A percentile compares a stretch with the other conserved stretches of the same genome.
Evolutionary conservation across 2,113 vertebrate genomes (phyloP).

Genomic region (Empidonax traillii): DNA sequence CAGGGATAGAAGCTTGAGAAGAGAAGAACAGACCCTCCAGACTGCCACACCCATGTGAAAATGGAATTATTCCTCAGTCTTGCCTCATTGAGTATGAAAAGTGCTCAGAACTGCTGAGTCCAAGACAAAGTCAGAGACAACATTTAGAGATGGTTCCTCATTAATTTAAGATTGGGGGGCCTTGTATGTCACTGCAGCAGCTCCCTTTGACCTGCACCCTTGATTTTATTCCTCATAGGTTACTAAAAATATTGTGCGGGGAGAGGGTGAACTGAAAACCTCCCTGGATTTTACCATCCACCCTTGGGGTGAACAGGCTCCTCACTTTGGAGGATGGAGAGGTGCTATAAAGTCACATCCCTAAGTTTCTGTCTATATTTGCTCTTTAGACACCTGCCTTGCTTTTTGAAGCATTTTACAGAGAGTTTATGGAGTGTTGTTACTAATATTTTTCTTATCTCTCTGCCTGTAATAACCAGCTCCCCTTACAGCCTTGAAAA

Average conservation of each 20-base stretch:
- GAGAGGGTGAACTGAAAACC: neutral
- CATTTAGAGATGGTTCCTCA: neutral
- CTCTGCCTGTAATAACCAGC: neutral
- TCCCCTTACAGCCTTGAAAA: neutral
- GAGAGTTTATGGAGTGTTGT: neutral
- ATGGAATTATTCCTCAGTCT: neutral
- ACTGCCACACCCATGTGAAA: neutral
- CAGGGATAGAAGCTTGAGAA: neutral
- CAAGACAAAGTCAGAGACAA: neutral
- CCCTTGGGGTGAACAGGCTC: neutral
- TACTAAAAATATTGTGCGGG: fast-evolving
- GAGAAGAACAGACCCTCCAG: neutral
- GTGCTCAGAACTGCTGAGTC: neutral
- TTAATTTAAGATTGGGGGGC: neutral
- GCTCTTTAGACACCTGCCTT: neutral
- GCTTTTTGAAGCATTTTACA: neutral
- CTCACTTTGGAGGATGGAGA: neutral
- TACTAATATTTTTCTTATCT: neutral
- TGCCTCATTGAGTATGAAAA: neutral
- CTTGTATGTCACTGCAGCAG: fast-evolving
- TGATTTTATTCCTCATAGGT: neutral
- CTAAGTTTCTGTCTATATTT: neutral
- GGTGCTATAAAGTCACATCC: neutral
- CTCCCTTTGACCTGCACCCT: neutral
- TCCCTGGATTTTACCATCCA: neutral